A percentile compares a stretch with the other conserved stretches of the same genome.
Conservation (phyloP, 2,888 invertebrate species). For the Gisinianus flammeolus region DNA sequence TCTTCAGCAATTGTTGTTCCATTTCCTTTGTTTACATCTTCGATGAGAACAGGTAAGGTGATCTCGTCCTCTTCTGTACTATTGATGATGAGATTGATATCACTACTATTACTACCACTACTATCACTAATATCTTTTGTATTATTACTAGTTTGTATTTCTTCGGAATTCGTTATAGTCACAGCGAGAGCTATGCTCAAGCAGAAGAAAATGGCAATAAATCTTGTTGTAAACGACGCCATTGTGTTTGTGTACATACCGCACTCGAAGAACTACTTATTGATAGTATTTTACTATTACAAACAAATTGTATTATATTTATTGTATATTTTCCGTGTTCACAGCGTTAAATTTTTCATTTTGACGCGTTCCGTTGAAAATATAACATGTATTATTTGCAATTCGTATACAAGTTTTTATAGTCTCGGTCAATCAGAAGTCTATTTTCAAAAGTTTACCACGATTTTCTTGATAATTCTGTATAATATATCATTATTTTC, state of each 20-base stretch:
- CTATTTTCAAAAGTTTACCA: too few relatives aligned
- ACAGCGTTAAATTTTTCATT: too few relatives aligned
- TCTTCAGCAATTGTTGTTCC: background rate
- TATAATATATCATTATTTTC: too few relatives aligned
- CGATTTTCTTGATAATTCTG: too few relatives aligned
- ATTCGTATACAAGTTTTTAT: too few relatives aligned
- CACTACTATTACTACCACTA: background rate
- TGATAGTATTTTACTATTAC: too few relatives aligned
- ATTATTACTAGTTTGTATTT: background rate
- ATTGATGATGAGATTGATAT: background rate
- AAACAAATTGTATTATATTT: too few relatives aligned
- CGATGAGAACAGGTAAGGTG: background rate
- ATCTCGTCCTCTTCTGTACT: background rate
- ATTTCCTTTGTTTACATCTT: background rate
- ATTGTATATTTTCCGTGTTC: too few relatives aligned
- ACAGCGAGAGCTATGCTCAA: background rate
- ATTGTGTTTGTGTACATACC: background rate
- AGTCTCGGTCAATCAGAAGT: too few relatives aligned
- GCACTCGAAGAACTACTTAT: too few relatives aligned
- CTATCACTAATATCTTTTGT: background rate
- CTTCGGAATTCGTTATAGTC: background rate
- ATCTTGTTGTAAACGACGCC: background rate
- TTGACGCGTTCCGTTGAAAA: too few relatives aligned
- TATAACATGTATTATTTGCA: too few relatives aligned
- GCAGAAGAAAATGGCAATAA: background rate